Base-by-base conservation (phyloP, 2,113 vertebrate genomes). In the Aegotheles bennettii region DNA sequence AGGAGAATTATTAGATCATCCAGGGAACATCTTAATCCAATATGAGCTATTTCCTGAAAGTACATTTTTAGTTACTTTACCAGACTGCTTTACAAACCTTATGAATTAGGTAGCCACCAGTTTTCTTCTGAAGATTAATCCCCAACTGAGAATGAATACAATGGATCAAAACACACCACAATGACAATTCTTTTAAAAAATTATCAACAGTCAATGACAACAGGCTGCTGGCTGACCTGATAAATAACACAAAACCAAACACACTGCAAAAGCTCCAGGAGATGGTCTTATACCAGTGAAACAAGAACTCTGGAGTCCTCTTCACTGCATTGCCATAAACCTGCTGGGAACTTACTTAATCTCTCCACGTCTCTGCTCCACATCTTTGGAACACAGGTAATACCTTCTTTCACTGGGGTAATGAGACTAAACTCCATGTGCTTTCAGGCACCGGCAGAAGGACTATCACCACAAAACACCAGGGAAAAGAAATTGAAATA, bases 371-470 rank as follows among this genome's bases (percentile, higher is more conserved):
- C 28, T 76, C 36, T 64, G 21, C 21, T 65, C 24, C 9, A 3
- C 0, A 0, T 51, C 33, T 60, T 75, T 43, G 20, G 24, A 71
- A n/a, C 28, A 9, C 0, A 60, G 31, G 47, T 14, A 15, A 50
- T 21, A 76, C 26, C 23, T 43, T 43, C 25, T 47, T 67, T 43
- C 47, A 14, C 36, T n/a, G 8, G 6, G 13, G 17, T 15, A 47
- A 17, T 36, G 40, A 33, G 16, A 43, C 70, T 25, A 36, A 83
- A 65, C 9, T 67, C 51, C 29, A 79, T 16, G 35, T 36, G 40
- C 71, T 48, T 68, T 38, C 26, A 84, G 69, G 36, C 19, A 42
- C 23, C 24, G 75, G 13, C 57, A 64, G 40, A 15, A 90, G 7
- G 8, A 54, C 33, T 47, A 51, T 28, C 28, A 47, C 51, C 31